Conservation (phyloP, 2,888 invertebrate species). For the Diogma glabrata region DNA sequence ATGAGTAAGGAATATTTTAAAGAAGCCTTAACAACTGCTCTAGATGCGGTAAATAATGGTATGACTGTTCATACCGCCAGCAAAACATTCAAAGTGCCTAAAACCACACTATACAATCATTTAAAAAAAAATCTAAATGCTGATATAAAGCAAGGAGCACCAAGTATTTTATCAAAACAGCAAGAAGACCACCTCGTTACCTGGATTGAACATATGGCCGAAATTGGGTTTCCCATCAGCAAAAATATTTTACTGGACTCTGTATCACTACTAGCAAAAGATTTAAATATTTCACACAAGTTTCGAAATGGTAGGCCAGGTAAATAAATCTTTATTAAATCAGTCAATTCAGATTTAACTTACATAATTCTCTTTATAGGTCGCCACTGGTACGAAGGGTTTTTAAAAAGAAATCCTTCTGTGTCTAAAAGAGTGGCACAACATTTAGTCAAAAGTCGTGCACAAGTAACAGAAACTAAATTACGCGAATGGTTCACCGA, state of each 20-base stretch:
- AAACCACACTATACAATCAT: too few species aligned
- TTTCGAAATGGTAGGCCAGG: not conserved
- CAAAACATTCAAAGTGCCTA: not conserved
- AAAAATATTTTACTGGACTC: not conserved
- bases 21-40: not conserved
- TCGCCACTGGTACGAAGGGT: not conserved
- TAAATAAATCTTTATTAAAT: not conserved
- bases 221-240: not conserved
- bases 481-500: not conserved
- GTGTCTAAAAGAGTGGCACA: not conserved
- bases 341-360: not conserved
- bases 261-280: not conserved
- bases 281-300: not conserved
- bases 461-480: not conserved
- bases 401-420: not conserved
- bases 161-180: not conserved
- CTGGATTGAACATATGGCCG: not conserved
- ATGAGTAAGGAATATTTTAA: not conserved
- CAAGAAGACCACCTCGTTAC: not conserved
- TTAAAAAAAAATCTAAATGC: not conserved
- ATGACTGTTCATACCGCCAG: not conserved
- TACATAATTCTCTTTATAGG: constrained; percentile 1
- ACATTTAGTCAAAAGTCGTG: not conserved
- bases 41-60: not conserved
- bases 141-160: not conserved